Evolutionary conservation across 2,888 invertebrate genomes (phyloP), one percentile per base, ranked within the genome.

Genomic region (Ryuthela nishihirai): DNA sequence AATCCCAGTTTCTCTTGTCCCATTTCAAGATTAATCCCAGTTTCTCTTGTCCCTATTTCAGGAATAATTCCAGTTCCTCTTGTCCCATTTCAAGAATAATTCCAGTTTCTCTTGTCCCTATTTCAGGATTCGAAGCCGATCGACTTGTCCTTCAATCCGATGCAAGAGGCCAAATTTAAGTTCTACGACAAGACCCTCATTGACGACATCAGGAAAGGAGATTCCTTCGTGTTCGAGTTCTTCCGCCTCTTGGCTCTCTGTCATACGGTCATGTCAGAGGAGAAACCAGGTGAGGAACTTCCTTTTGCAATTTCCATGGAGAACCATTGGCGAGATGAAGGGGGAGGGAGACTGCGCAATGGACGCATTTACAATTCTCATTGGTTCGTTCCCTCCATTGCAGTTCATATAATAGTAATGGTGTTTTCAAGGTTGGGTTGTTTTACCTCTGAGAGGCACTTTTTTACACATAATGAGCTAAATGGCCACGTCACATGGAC

Each of bases 221-320:
- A 93, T 72, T 76, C 78, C 40, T 81, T 87, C 71, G 85, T 85
- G 35, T 85, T 87, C 72, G 85, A 83, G 71, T 97, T 97, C 79
- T 97, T 97, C 80, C 83, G 88, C 35, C 78, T 97, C 54, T 80
- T 99, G 65, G 91, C 98, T 2, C 80, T 99, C 26, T 99, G 99
- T 74, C 99, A 99, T 74, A 99, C 99, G 2, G 98, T 99, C 46
- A 99, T 99, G 98, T 90, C 97, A 0, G 95, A 92, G 71, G 85
- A 85, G 69, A 87, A 88, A 71, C 84, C 86, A 67, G 88, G 88
- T 70, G 67, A 66, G 23, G 4, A n/a, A n/a, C n/a, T n/a, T n/a
- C n/a, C n/a, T n/a, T n/a, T n/a, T n/a, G n/a, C n/a, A n/a, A n/a
- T n/a, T n/a, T n/a, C n/a, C n/a, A n/a, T n/a, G n/a, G n/a, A n/a